Evolutionary conservation across 23 tunicate species (phyloP), one percentile per base, ranked within the genome.

Genomic region (Trididemnum miniatum): DNA sequence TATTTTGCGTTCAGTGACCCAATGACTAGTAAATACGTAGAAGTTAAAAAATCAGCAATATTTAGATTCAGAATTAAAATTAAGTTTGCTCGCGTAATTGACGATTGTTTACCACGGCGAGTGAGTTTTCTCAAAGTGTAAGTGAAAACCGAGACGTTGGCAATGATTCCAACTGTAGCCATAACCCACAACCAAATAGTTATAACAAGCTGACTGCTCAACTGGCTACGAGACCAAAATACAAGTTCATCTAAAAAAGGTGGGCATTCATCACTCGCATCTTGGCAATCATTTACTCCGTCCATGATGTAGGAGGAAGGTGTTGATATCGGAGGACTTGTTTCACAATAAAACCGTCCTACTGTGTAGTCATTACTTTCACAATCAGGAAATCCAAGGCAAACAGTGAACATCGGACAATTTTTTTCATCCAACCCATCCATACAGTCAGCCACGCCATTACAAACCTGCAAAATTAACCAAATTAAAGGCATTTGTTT

Each of bases 221-320:
- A 52, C 40, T 84, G 78, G 33, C 18, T 0, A 0, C 87, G 57
- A 1, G 85, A 81, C 0, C 73, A 84, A 35, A 24, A 57, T 1
- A 74, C 25, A n/a, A 34, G 52, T 36, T 31, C 18, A 32, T 84
- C 81, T 0, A 84, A 35, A 2, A 34, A 59, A 26, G 60, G 60
- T 0, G 95, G 95, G 39, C 95, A 89, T 84, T 89, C 95, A 62
- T 89, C 95, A 0, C 72, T 76, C 9, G 81, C 88, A 52, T 72
- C 81, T 2, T 60, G 26, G 67, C 95, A 89, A 32, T 89, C 95
- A 54, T 79, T 50, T 35, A 66, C 72, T 1, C 95, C 95, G 57
- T 89, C 95, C 26, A 71, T 40, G 49, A 89, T 44, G 39, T 73
- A 84, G 18, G 74, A 27, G 4, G 24, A 26, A 1, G 95, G 95